Conservation (phyloP, 1,140 invertebrate genomes). For the Cyrtorhinus lividipennis region DNA sequence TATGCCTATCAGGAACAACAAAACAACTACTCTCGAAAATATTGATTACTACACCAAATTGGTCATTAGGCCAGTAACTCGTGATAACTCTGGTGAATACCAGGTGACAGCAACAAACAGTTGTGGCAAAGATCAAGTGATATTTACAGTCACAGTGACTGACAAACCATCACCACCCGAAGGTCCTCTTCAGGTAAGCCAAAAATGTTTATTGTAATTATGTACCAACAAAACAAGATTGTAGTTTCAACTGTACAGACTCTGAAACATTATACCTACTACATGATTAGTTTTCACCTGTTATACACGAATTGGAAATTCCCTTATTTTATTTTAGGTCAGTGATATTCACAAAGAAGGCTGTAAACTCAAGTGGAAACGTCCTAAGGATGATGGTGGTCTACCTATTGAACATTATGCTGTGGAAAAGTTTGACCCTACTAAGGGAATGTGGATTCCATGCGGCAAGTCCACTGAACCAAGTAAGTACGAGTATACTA, state of each 20-base stretch:
- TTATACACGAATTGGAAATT: no score
- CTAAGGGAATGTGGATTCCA: slow-evolving; percentile 88
- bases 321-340: no score
- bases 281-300: no score
- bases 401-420: slow-evolving; percentile 83
- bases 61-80: slow-evolving; percentile 58
- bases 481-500: slow-evolving; percentile 40
- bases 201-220: neutral
- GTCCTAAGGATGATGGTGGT: slow-evolving; percentile 77
- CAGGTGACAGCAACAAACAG: slow-evolving; percentile 70
- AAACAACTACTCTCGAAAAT: slow-evolving; percentile 46
- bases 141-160: slow-evolving; percentile 79
- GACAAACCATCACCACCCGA: slow-evolving; percentile 77
- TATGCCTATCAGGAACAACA: slow-evolving; percentile 18
- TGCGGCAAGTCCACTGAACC: slow-evolving; percentile 70
- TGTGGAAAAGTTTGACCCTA: slow-evolving; percentile 84
- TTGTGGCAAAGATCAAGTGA: slow-evolving; percentile 75
- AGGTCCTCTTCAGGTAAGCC: slow-evolving; percentile 55
- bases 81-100: slow-evolving; percentile 77
- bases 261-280: no score
- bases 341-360: slow-evolving; percentile 85
- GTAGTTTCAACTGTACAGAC: no score
- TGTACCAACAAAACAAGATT: no score
- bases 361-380: slow-evolving; percentile 87
- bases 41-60: slow-evolving; percentile 79